Evolutionary conservation across 2,113 vertebrate genomes (phyloP).

Genomic region (Hippopotamus amphibius): DNA sequence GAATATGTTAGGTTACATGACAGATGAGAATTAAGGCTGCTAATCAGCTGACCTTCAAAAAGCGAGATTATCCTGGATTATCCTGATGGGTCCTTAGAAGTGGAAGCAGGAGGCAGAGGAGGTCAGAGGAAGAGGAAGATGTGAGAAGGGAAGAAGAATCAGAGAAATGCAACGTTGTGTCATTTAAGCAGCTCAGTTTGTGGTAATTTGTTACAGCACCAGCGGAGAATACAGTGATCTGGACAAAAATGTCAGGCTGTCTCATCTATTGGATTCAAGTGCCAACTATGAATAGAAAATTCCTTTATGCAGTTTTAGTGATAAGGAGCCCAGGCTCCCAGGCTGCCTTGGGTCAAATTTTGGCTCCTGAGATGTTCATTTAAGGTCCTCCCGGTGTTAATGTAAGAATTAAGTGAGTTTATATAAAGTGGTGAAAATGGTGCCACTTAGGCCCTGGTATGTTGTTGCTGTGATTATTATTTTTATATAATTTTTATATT

Average conservation of each 20-base stretch:
- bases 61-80: not conserved
- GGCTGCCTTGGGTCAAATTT: not conserved
- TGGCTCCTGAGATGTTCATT: not conserved
- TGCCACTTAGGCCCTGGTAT: not conserved
- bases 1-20: not conserved
- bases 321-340: not conserved
- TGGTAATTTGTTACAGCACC: not conserved
- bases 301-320: not conserved
- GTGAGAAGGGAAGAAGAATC: not conserved
- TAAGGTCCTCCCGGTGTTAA: not conserved
- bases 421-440: not conserved
- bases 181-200: not conserved
- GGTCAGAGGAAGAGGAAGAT: not conserved
- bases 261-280: not conserved
- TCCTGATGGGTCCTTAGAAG: not conserved
- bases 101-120: not conserved
- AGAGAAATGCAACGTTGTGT: not conserved
- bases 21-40: not conserved
- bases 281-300: not conserved
- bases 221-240: not conserved
- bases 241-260: not conserved
- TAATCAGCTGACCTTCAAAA: not conserved
- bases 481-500: constrained; percentile 33
- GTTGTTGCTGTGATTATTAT: not conserved
- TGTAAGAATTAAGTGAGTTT: not conserved